Conservation (phyloP, 2,113 vertebrate genomes). For the Panthera uncia region DNA sequence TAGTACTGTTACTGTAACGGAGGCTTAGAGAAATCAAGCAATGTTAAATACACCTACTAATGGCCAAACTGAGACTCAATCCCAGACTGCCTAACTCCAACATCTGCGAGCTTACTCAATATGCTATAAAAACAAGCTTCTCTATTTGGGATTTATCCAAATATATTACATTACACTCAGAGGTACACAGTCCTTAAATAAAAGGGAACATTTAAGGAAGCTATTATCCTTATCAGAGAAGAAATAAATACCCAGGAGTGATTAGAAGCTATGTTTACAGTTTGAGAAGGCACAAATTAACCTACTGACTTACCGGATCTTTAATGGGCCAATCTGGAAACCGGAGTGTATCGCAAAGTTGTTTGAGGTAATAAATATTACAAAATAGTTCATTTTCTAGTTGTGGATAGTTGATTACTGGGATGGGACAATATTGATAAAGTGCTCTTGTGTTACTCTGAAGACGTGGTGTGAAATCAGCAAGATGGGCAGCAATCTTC, state of each 20-base stretch:
- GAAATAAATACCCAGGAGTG: background rate
- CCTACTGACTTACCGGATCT: slow-evolving; percentile 91
- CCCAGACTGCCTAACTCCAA: background rate
- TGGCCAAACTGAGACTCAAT: background rate
- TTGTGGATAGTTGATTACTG: slow-evolving; percentile 96
- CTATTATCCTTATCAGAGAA: background rate
- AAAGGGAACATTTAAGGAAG: background rate
- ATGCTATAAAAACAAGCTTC: background rate
- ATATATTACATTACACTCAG: background rate
- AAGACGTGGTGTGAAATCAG: slow-evolving; percentile 97
- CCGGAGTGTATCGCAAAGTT: slow-evolving; percentile 94
- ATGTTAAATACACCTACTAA: background rate
- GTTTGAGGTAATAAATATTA: slow-evolving; percentile 99
- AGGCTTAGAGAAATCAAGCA: background rate
- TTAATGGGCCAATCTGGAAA: slow-evolving; percentile 99
- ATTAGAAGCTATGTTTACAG: background rate
- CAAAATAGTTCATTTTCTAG: slow-evolving; percentile 98
- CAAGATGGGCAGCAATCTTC: slow-evolving; percentile 97
- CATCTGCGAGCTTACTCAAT: background rate
- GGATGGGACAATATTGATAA: slow-evolving; percentile 99
- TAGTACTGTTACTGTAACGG: background rate
- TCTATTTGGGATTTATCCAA: background rate
- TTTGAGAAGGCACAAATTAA: slow-evolving; percentile 24
- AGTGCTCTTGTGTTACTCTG: slow-evolving; percentile 98
- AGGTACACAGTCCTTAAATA: background rate